Conservation (phyloP, 53 echinoderm and acorn worm genomes). For the Actinopyga echinites region DNA sequence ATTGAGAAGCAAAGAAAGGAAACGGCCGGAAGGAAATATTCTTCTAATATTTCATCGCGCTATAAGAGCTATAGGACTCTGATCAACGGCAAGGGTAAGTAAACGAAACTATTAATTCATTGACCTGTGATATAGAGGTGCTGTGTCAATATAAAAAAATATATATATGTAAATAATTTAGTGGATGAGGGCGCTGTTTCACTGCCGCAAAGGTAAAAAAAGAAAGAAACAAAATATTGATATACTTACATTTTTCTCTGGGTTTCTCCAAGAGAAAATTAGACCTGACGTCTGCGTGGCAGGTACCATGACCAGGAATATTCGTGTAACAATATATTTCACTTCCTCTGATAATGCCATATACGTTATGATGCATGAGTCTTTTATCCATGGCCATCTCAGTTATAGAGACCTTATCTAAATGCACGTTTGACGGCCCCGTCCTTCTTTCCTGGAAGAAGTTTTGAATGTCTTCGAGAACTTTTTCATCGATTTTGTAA, state of each 20-base stretch:
- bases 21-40: too few species aligned
- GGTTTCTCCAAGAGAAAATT: slow-evolving; percentile 71
- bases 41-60: too few species aligned
- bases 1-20: too few species aligned
- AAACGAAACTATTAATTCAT: too few species aligned
- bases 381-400: slow-evolving; percentile 73
- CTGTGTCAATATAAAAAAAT: too few species aligned
- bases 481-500: slow-evolving; percentile 56
- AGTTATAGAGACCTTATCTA: slow-evolving; percentile 66
- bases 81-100: too few species aligned
- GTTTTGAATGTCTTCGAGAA: slow-evolving; percentile 38
- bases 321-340: slow-evolving; percentile 73
- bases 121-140: too few species aligned
- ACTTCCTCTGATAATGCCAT: slow-evolving; percentile 58
- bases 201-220: neutral
- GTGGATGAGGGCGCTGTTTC: too few species aligned
- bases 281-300: slow-evolving; percentile 60
- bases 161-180: too few species aligned
- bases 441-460: slow-evolving; percentile 63
- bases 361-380: slow-evolving; percentile 73
- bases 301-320: slow-evolving; percentile 59
- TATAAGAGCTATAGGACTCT: too few species aligned
- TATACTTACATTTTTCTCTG: slow-evolving; percentile 70
- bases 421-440: slow-evolving; percentile 59
- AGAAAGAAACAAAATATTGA: neutral